These are phyloP conservation scores for Amphibalanus amphitrite DNA, from an alignment of 1,140 invertebrate genomes.

Conservation along the genomic window DNA sequence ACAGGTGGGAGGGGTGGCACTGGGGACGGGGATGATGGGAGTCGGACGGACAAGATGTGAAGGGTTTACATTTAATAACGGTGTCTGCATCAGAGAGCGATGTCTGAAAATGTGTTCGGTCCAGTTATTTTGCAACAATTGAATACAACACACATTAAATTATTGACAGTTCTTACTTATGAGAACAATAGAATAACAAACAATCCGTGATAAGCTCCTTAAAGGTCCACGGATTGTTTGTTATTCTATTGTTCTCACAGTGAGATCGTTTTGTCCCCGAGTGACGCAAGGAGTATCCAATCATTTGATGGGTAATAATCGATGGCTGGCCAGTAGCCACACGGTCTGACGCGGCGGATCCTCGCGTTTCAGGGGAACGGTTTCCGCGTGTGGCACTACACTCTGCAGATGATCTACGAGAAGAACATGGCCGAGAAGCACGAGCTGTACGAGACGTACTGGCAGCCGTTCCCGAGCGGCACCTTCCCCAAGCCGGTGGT, in stretches of 20 bases:
- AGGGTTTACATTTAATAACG: no score
- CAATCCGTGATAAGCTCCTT: no score
- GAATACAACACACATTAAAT: no score
- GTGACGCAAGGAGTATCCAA: neutral
- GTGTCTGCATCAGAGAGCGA: no score
- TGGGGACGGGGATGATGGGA: constrained; percentile 13
- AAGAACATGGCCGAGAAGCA: constrained; percentile 43
- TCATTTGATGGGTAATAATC: neutral
- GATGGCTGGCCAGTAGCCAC: no score
- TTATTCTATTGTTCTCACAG: neutral
- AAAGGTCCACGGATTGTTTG: neutral
- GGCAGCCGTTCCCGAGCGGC: constrained; percentile 48
- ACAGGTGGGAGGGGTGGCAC: constrained; percentile 58
- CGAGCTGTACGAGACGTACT: constrained; percentile 61
- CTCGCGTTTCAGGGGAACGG: constrained; percentile 24
- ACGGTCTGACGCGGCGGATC: no score
- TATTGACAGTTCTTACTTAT: no score
- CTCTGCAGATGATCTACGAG: constrained; percentile 60
- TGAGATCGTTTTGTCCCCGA: neutral
- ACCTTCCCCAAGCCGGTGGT: constrained; percentile 31
- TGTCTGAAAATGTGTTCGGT: no score
- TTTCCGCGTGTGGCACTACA: constrained; percentile 85
- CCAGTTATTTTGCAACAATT: no score
- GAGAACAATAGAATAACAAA: no score
- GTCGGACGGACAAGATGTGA: no score